Percentiles rank a stretch among this genome's conserved stretches.
Conservation (phyloP, 2,888 invertebrate species). For the Gibbula magus region DNA sequence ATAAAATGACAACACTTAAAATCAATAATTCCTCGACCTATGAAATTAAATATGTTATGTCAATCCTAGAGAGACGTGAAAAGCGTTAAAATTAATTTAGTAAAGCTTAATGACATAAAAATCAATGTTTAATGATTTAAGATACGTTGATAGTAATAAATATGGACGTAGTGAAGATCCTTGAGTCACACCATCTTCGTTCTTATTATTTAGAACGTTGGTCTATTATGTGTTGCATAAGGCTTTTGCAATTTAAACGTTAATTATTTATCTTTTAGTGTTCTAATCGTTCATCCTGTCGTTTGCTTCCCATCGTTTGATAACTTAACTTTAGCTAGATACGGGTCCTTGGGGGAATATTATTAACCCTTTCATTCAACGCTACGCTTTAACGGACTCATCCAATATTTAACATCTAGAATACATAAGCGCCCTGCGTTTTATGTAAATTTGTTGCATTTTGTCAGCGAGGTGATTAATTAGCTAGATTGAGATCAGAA, state of each 20-base stretch:
- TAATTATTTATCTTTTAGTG: background rate
- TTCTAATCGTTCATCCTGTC: background rate
- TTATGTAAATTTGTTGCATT: slow-evolving; percentile 4
- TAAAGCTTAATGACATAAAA: too few species aligned
- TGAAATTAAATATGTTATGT: too few species aligned
- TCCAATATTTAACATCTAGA: background rate
- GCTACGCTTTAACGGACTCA: background rate
- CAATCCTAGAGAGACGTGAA: too few species aligned
- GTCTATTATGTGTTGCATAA: too few species aligned
- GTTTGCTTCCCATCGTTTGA: background rate
- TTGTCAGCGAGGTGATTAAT: background rate
- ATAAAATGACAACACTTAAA: too few species aligned
- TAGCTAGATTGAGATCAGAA: background rate
- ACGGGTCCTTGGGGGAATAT: background rate
- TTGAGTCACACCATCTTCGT: too few species aligned
- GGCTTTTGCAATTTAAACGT: background rate
- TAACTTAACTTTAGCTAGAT: background rate
- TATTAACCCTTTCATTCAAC: background rate
- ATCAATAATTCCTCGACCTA: too few species aligned
- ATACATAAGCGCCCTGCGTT: background rate
- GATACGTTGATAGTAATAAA: too few species aligned
- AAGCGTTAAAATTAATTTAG: too few species aligned
- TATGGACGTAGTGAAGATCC: too few species aligned
- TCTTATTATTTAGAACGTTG: too few species aligned
- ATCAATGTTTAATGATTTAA: too few species aligned